These are phyloP conservation scores for Karalla daura DNA, from an alignment of 2,797 vertebrate species.

Conservation along the genomic window DNA sequence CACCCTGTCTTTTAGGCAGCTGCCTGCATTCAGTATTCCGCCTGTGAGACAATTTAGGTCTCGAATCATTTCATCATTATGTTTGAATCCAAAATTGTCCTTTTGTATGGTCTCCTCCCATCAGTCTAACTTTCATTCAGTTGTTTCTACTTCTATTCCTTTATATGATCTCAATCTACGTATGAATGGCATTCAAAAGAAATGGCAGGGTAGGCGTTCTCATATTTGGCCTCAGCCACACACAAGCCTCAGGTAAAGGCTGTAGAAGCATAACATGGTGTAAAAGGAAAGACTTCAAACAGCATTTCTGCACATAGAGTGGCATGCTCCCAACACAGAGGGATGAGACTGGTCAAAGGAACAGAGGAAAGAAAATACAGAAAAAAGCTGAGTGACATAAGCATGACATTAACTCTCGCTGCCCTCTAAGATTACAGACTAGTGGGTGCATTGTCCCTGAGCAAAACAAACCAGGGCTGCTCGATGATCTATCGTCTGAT, in stretches of 20 bases:
- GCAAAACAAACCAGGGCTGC: constrained; percentile 13
- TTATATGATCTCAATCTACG: background rate
- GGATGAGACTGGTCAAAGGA: background rate
- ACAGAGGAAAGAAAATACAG: background rate
- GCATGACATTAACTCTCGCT: constrained; percentile 29
- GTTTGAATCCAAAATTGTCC: background rate
- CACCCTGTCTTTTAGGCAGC: constrained; percentile 8
- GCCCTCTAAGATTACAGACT: constrained; percentile 17
- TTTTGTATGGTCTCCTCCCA: background rate
- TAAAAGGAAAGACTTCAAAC: constrained; percentile 20
- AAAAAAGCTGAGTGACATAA: background rate
- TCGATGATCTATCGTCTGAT: constrained; percentile 16
- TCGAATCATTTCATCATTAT: background rate
- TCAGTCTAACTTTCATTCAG: background rate
- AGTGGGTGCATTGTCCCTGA: background rate
- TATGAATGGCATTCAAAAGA: background rate
- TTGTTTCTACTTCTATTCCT: background rate
- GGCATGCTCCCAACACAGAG: constrained; percentile 5
- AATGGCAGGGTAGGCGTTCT: background rate
- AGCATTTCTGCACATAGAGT: constrained; percentile 10
- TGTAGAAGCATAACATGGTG: background rate
- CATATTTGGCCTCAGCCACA: constrained; percentile 14
- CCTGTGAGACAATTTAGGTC: background rate
- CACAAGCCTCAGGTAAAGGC: background rate
- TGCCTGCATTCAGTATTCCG: constrained; percentile 9